Evolutionary conservation across 2,113 vertebrate species (phyloP), one percentile per base, ranked within the genome.

Genomic region (Gorilla gorilla): DNA sequence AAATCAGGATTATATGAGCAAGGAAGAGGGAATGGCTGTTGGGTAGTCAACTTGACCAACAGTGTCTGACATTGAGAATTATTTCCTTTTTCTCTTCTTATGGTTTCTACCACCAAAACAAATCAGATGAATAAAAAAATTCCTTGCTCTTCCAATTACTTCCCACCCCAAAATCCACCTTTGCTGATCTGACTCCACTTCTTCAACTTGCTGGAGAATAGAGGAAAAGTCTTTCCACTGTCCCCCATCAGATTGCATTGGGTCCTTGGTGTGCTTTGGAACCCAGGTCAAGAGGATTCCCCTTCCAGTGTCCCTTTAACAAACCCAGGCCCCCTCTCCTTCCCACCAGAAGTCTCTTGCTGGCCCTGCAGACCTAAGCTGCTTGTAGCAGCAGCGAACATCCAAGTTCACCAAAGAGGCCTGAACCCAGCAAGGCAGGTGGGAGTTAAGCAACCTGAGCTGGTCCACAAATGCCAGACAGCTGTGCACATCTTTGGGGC

Each of bases 391-490:
- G 57, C 3, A 2, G 23, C 16, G 76, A 27, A 75, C 13, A 22
- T 66, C 35, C 70, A 17, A 93, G 94, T 68, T 94, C 94, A 45
- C 35, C 50, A 1, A 3, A 50, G 40, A 66, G 90, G 59, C 40
- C 94, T 93, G 90, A 86, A 78, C 89, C 43, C 87, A 9, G 52
- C 27, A 48, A 59, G 50, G 73, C 94, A 92, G 87, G 88, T 92
- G 90, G 90, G 48, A n/a, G 80, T 40, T n/a, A 59, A n/a, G 79
- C 55, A 83, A 79, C 73, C 84, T 2, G 83, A 92, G 90, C 76
- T 23, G 0, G 6, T 23, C 22, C 0, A 35, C 98, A 98, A 97
- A 98, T 97, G 97, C 94, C 96, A 95, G 97, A 97, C 98, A 98
- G 98, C 98, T 98, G 98, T 94, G 79, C 55, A 82, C 93, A 90